Conservation (phyloP, 2,797 vertebrate species). For the Acanthurus leucopareius region DNA sequence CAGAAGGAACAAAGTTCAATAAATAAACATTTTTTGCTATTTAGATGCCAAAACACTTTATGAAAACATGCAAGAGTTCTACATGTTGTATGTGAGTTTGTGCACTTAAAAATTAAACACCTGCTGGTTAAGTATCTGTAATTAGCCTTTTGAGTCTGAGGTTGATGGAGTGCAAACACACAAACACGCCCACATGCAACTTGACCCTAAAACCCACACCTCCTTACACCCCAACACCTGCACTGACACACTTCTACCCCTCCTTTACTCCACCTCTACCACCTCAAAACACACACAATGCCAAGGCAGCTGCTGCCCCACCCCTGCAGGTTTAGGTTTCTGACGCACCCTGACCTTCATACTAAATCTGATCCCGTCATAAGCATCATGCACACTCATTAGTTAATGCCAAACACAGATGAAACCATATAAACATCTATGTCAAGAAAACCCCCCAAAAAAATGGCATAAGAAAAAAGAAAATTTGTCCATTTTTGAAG, state of each 20-base stretch:
- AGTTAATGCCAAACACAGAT: background rate
- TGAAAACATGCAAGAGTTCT: background rate
- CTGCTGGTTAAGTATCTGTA: constrained; percentile 38
- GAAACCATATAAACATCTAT: background rate
- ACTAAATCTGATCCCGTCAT: background rate
- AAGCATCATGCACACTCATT: too few relatives aligned
- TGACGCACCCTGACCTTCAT: background rate
- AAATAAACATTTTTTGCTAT: background rate
- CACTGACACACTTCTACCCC: constrained; percentile 60
- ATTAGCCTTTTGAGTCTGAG: constrained; percentile 21
- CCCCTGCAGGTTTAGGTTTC: constrained; percentile 41
- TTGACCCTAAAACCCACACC: constrained; percentile 46
- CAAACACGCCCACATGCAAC: constrained; percentile 46
- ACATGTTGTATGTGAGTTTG: background rate
- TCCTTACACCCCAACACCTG: constrained; percentile 58
- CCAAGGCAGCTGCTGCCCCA: constrained; percentile 52
- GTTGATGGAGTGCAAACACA: constrained; percentile 5
- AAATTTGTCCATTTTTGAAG: background rate
- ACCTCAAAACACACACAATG: constrained; percentile 34
- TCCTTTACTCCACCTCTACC: constrained; percentile 31
- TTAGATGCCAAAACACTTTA: background rate
- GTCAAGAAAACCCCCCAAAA: background rate
- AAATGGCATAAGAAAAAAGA: background rate
- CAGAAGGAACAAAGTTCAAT: too few relatives aligned
- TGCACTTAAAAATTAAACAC: constrained; percentile 25